Evolutionary conservation across 1,140 invertebrate species (phyloP).

Genomic region (Zophobas morio): DNA sequence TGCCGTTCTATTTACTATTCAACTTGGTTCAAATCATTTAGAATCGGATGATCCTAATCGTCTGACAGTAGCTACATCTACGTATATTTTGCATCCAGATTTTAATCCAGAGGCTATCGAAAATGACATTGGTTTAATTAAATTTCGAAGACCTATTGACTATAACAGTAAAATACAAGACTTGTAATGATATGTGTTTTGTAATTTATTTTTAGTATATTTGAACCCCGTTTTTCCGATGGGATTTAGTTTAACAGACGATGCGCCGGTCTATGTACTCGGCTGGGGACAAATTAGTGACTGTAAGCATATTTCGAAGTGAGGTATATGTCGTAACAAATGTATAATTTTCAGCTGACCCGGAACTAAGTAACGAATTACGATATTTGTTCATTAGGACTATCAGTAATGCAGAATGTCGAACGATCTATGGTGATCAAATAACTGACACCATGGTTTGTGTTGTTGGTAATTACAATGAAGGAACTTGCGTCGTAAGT

Average conservation of each 20-base stretch:
- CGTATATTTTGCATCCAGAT: background rate
- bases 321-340: background rate
- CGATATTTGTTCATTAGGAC: background rate
- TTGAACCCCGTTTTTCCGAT: background rate
- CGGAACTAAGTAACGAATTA: background rate
- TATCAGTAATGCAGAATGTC: background rate
- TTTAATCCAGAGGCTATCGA: background rate
- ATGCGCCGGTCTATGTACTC: background rate
- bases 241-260: background rate
- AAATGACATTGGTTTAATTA: background rate
- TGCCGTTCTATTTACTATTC: background rate
- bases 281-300: conserved; percentile 3
- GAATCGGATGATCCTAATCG: background rate
- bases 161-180: background rate
- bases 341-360: background rate
- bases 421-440: background rate
- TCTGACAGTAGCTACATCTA: background rate
- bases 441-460: conserved; percentile 16
- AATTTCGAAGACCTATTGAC: background rate
- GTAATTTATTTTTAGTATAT: background rate
- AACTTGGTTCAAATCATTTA: background rate
- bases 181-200: no score
- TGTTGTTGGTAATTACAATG: background rate
- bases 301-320: background rate
- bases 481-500: conserved; percentile 20